Evolutionary conservation across 2,797 vertebrate genomes (phyloP).

Genomic region (Syngnathus rostellatus): DNA sequence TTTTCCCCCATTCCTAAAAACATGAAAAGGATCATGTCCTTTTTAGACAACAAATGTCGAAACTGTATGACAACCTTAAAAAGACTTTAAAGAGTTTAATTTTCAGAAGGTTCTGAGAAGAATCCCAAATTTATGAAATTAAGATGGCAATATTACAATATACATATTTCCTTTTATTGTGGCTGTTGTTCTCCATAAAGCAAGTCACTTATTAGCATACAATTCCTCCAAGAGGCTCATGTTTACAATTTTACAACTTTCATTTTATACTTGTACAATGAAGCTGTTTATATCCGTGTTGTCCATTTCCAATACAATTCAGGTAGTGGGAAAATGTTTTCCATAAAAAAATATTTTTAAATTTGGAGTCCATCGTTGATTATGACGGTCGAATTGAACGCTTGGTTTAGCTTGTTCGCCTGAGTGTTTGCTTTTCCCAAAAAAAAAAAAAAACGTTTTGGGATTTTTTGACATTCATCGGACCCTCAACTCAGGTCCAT

Average conservation of each 20-base stretch:
- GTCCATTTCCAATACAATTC: background rate
- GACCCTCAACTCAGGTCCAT: background rate
- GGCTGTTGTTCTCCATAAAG: background rate
- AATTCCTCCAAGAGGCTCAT: background rate
- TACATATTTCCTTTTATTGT: background rate
- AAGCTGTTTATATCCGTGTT: background rate
- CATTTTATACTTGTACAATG: background rate
- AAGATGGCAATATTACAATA: background rate
- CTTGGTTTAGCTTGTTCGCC: too few relatives aligned
- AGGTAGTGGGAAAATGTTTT: background rate
- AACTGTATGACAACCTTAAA: too few relatives aligned
- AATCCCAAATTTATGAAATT: background rate
- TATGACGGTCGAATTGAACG: background rate
- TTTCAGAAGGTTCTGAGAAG: too few relatives aligned
- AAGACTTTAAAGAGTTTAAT: too few relatives aligned
- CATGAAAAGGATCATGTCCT: background rate
- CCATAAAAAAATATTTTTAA: too few relatives aligned
- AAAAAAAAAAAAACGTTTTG: background rate
- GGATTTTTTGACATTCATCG: background rate
- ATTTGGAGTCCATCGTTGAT: background rate
- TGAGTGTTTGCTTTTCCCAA: background rate
- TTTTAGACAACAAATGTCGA: background rate
- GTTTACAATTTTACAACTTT: background rate
- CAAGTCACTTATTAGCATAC: background rate
- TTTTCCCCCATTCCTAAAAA: background rate